Conservation (phyloP, 2,113 vertebrate species). For the Pipa parva region DNA sequence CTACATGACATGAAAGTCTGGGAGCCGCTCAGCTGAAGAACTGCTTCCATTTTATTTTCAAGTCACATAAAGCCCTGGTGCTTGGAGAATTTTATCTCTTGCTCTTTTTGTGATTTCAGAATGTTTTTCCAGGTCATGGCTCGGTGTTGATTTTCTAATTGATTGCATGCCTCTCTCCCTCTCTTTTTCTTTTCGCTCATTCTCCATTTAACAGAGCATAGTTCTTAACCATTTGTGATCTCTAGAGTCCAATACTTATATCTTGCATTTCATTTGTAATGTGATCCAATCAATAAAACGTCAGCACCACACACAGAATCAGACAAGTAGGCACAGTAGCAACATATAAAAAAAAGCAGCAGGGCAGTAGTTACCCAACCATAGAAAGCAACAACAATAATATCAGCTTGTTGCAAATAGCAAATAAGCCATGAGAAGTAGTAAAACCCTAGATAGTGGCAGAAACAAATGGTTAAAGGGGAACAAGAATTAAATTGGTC, state of each 20-base stretch:
- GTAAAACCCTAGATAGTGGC: too few relatives aligned
- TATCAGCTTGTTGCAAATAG: too few relatives aligned
- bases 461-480: too few relatives aligned
- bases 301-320: not conserved
- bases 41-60: not conserved
- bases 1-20: not conserved
- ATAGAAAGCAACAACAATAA: not conserved
- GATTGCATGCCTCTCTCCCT: conserved; percentile 7
- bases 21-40: not conserved
- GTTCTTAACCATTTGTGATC: not conserved
- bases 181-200: not conserved
- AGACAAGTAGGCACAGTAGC: not conserved
- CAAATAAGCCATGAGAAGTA: too few relatives aligned
- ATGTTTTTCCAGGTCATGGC: conserved; percentile 25
- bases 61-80: conserved; percentile 12
- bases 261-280: not conserved
- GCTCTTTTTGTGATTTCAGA: conserved; percentile 14
- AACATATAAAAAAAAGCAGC: too few relatives aligned
- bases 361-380: not conserved
- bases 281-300: not conserved
- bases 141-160: conserved; percentile 24
- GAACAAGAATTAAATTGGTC: too few relatives aligned
- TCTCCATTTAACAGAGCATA: conserved; percentile 14
- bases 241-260: not conserved
- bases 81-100: conserved; percentile 24